These are phyloP conservation scores for Heliopora coerulea DNA, from an alignment of 92 coral and sea anemone genomes.

Conservation along the genomic window DNA sequence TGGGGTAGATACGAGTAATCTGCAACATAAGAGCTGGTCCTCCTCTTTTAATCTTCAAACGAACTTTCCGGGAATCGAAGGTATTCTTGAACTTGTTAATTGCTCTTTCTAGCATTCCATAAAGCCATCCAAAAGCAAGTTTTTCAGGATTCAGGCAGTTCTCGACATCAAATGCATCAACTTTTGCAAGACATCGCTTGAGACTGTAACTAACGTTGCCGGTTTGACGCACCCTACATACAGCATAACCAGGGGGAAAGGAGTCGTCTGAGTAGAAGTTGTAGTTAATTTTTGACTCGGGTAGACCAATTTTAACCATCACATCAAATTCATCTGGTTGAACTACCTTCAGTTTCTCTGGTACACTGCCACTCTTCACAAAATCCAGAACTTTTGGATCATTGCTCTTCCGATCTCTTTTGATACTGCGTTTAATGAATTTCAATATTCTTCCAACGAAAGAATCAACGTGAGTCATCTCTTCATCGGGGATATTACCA, in stretches of 20 bases:
- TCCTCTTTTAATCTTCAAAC: neutral
- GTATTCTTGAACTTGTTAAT: neutral
- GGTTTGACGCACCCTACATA: slow-evolving; percentile 6
- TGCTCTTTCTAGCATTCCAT: neutral
- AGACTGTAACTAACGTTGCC: neutral
- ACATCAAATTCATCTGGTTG: slow-evolving; percentile 40
- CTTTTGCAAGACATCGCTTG: neutral
- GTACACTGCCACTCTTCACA: slow-evolving; percentile 38
- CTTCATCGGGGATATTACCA: neutral
- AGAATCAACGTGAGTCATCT: neutral
- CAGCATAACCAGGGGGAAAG: slow-evolving; percentile 35
- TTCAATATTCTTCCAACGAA: neutral
- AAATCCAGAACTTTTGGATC: slow-evolving; percentile 33
- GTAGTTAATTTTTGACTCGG: slow-evolving; percentile 9
- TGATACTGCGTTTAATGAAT: slow-evolving; percentile 18
- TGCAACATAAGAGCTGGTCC: slow-evolving; percentile 17
- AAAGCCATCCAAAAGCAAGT: slow-evolving; percentile 13
- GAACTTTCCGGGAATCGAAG: neutral
- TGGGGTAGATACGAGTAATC: neutral
- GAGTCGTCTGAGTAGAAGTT: slow-evolving; percentile 16
- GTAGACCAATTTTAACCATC: slow-evolving; percentile 17
- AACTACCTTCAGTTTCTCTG: slow-evolving; percentile 33
- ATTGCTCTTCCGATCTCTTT: neutral
- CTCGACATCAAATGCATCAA: neutral
- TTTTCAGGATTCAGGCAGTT: slow-evolving; percentile 7